Conservation (phyloP, 2,797 vertebrate genomes). For the Todus mexicanus region DNA sequence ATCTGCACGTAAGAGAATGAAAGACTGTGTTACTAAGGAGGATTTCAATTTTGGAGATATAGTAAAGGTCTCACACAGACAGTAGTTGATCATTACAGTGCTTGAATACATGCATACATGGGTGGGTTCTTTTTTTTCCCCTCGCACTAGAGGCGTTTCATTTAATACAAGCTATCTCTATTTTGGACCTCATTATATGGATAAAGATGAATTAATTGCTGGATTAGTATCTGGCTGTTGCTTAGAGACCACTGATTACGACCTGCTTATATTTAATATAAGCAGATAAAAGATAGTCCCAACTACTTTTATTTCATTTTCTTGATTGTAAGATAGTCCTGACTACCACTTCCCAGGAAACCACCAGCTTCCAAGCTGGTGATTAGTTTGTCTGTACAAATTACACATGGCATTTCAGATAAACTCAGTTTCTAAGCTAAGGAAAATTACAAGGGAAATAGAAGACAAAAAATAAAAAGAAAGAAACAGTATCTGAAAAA, state of each 20-base stretch:
- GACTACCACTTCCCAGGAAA: constrained; percentile 9
- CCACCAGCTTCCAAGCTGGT: not conserved
- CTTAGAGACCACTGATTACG: constrained; percentile 21
- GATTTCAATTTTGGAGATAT: not conserved
- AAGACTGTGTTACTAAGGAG: not conserved
- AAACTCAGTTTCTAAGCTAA: not conserved
- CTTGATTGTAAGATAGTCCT: not conserved
- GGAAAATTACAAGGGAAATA: not conserved
- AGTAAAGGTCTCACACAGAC: constrained; percentile 2
- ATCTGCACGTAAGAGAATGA: not conserved
- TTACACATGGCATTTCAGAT: not conserved
- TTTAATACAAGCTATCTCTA: not conserved
- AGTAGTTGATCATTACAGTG: not conserved
- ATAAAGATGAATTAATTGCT: constrained; percentile 45
- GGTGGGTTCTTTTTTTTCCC: not conserved
- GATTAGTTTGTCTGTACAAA: not conserved
- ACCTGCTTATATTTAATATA: constrained; percentile 31
- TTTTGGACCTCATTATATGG: constrained; percentile 48
- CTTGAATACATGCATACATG: not conserved
- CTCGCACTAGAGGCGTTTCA: accelerated
- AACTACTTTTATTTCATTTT: not conserved
- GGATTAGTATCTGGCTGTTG: constrained; percentile 47
- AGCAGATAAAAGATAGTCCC: constrained; percentile 24
- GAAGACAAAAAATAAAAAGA: not conserved
- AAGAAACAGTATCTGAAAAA: not conserved